A percentile compares a stretch with the other conserved stretches of the same genome.
Conservation (phyloP, 1,140 invertebrate genomes). For the Drosophila kepulauana region DNA sequence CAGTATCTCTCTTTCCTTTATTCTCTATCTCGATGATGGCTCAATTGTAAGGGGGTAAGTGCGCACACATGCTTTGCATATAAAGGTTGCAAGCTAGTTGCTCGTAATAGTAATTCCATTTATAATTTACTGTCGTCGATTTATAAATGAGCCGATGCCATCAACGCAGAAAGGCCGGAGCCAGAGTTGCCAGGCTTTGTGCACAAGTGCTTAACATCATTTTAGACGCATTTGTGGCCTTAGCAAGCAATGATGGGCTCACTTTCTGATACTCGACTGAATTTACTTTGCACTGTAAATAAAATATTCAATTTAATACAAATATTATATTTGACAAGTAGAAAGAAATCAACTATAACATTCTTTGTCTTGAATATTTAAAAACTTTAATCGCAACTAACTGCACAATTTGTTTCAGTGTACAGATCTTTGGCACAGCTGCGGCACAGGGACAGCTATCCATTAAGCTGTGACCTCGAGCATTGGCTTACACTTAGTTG, state of each 20-base stretch:
- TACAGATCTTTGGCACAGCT: background rate
- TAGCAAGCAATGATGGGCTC: slow-evolving; percentile 43
- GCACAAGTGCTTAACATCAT: slow-evolving; percentile 66
- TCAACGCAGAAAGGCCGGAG: slow-evolving; percentile 47
- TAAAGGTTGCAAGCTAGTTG: slow-evolving; percentile 6
- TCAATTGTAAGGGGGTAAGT: slow-evolving; percentile 44
- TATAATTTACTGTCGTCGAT: slow-evolving; percentile 79
- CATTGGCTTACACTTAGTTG: slow-evolving; percentile 20
- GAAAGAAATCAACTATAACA: too few species aligned
- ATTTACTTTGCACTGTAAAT: too few species aligned
- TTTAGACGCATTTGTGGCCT: slow-evolving; percentile 71
- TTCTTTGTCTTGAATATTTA: too few species aligned
- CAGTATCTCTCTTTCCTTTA: background rate
- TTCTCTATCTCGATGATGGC: background rate
- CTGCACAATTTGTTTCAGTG: background rate
- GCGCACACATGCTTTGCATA: slow-evolving; percentile 22
- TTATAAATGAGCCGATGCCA: slow-evolving; percentile 78
- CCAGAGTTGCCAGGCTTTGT: slow-evolving; percentile 20
- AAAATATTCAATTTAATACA: too few species aligned
- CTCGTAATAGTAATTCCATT: slow-evolving; percentile 70
- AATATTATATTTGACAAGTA: too few species aligned
- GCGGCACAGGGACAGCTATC: slow-evolving; percentile 24
- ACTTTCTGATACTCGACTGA: background rate
- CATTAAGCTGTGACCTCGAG: slow-evolving; percentile 49
- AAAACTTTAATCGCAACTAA: background rate